Evolutionary conservation across 2,797 vertebrate species (phyloP), one percentile per base, ranked within the genome.

Genomic region (Sebastes iracundus): DNA sequence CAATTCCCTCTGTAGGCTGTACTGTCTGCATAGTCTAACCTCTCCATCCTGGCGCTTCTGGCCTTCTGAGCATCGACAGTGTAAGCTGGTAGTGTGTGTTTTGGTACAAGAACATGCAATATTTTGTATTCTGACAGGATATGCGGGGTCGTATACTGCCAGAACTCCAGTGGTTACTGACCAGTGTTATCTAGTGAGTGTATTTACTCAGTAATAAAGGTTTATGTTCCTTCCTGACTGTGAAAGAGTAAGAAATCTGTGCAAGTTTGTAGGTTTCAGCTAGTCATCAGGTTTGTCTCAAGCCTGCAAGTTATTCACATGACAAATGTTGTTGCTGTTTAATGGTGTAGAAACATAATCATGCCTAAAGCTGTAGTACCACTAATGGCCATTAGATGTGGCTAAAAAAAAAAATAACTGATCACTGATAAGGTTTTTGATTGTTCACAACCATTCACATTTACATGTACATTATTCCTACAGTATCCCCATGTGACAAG

Each of bases 241-340:
- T 59, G 58, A 59, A 28, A 28, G 14, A 30, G 58, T 30, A 60
- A 30, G 58, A 60, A 18, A 60, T 28, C 27, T 20, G 5, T 32
- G 18, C 28, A 32, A 0, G 23, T 25, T 56, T 56, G 55, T 56
- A 25, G 22, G 12, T 25, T 56, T 25, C 53, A 13, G 55, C 23
- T 2, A 1, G 22, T 56, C 55, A 25, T 56, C 55, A 25, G 23
- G 23, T 56, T 56, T 23, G 23, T 14, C 55, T 0, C 4, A 6
- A 42, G 38, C 35, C 35, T 14, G 35, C 38, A 42, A 42, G 38
- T 42, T 42, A 16, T 56, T 13, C 22, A 25, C 22, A 25, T 56
- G 22, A 56, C 53, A 14, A 49, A 20, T 49, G 46, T 0, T 49
- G 46, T 49, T 0, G 0, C 0, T 49, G 18, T 49, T 49, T 49